Conservation (phyloP, 2,888 invertebrate genomes). For the Morpho achilles region DNA sequence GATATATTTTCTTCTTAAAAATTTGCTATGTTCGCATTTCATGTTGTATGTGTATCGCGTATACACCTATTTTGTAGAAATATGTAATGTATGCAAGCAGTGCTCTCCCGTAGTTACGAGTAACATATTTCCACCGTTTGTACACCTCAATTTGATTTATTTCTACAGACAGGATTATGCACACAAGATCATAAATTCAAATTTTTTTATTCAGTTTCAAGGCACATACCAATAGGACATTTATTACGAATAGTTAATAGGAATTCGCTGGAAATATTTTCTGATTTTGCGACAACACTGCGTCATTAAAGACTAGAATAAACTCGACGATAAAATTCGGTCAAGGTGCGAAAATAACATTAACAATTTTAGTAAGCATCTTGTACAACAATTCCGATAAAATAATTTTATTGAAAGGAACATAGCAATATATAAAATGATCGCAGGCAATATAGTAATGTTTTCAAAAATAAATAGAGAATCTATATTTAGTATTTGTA, state of each 20-base stretch:
- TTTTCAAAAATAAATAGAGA: too few relatives aligned
- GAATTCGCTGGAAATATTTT: conserved; percentile 4
- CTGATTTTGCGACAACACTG: conserved; percentile 2
- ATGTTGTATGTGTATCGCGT: background rate
- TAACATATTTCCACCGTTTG: conserved; percentile 3
- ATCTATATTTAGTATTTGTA: too few relatives aligned
- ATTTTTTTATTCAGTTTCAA: too few relatives aligned
- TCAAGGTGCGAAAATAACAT: conserved; percentile 9
- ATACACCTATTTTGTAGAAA: background rate
- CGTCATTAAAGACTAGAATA: conserved; percentile 10
- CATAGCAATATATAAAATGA: too few relatives aligned
- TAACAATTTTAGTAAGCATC: conserved; percentile 2
- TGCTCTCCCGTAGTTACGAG: conserved; percentile 28
- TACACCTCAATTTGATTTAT: conserved; percentile 5
- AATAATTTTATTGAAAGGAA: too few relatives aligned
- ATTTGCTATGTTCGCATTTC: too few relatives aligned
- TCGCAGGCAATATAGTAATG: too few relatives aligned
- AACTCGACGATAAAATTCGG: conserved; percentile 13
- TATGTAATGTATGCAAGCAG: conserved; percentile 5
- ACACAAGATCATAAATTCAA: too few relatives aligned
- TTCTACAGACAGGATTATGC: background rate
- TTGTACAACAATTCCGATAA: background rate
- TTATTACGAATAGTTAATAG: background rate
- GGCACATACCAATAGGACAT: too few relatives aligned
- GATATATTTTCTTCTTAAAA: too few relatives aligned